Percentiles rank a stretch among this genome's conserved stretches.
Evolutionary conservation across 2,888 invertebrate genomes (phyloP).

Genomic region (Nasonia oneida): DNA sequence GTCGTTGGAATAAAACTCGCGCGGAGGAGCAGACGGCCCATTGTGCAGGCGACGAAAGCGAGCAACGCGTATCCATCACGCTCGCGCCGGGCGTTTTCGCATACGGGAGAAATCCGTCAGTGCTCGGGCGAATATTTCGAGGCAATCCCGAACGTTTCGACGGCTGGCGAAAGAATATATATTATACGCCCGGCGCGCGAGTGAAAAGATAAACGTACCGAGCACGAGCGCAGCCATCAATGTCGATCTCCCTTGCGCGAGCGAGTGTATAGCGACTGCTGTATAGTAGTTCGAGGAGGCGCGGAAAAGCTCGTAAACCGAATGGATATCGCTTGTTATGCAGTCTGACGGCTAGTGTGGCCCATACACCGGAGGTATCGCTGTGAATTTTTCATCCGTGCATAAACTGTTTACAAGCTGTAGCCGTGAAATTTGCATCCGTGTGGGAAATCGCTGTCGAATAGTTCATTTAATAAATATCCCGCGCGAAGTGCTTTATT

Average conservation of each 20-base stretch:
- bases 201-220: constrained; percentile 15
- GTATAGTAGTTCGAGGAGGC: neutral
- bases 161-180: neutral
- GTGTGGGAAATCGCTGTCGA: neutral
- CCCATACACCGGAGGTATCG: neutral
- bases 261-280: neutral
- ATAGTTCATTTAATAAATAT: neutral
- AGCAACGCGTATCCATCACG: constrained; percentile 25
- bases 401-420: too few species aligned
- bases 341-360: neutral
- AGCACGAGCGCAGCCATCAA: neutral
- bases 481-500: neutral
- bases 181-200: neutral
- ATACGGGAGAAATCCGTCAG: constrained; percentile 38
- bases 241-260: neutral
- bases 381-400: too few species aligned
- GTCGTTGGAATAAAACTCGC: neutral
- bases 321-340: constrained; percentile 16
- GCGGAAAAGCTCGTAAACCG: constrained; percentile 13
- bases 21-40: constrained; percentile 18
- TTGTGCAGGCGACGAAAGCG: constrained; percentile 28
- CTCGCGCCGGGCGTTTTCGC: neutral
- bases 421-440: too few species aligned
- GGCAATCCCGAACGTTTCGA: constrained; percentile 27
- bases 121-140: constrained; percentile 18